Base-by-base conservation (phyloP, 2,888 invertebrate genomes). In the Megamerina dolium region DNA sequence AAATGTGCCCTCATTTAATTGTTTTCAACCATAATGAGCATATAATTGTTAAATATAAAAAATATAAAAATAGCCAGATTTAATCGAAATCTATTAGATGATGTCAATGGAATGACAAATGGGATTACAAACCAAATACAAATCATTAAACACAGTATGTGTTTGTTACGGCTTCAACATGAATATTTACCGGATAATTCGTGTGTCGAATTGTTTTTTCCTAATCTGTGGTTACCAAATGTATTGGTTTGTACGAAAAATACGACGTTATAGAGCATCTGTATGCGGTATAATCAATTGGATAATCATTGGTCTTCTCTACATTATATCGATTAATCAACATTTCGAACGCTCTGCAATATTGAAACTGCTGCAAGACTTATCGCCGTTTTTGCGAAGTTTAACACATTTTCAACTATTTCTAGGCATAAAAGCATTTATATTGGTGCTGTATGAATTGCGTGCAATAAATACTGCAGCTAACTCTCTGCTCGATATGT, bases 341-440 rank as follows among this genome's bases (percentile, higher is more conserved):
- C 67, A 67, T 6, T 64, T 67, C 17, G 46, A 53, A 31, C 41
- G 46, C 0, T 55, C 63, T 3, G 42, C 60, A 2, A 5, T 60
- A 9, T 39, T 69, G 10, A 50, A 53, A 17, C 38, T 60, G 5
- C 38, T 67, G 8, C 27, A 46, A 9, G 60, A 61, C 30, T 49
- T 61, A 10, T 62, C 64, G 3, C 64, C 65, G 3, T 58, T 65
- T 46, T 47, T 69, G 1, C 43, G 51, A 17, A 43, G 49, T 8
- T 45, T 64, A 17, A 56, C 55, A 2, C 56, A 60, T 1, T 26
- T 59, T 3, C 67, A 67, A 8, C 32, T 67, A 2, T 3, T 61
- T 2, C 34, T 67, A 38, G 58, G 66, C 2, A 17, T 60, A 2
- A 69, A 62, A 31, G 54, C 51, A 0, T 55, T 61, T 32, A n/a